Percentiles rank a stretch among this genome's conserved stretches.
phyloP scores from a whole-genome alignment of 2,113 vertebrate genomes.

The Vidua macroura region DNA sequence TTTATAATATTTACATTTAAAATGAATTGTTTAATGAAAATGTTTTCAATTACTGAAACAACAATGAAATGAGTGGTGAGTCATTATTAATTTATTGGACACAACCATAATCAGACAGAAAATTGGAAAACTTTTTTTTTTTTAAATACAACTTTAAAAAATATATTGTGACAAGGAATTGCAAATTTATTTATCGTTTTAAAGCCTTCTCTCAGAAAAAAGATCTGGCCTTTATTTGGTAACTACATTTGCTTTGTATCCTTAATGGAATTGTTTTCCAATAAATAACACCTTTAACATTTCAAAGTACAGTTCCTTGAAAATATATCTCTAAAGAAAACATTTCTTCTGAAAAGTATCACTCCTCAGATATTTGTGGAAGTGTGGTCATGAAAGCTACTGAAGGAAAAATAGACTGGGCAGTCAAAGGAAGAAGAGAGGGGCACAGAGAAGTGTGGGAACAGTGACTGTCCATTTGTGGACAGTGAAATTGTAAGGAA shows the following conservation, averaged over 20 bases:
- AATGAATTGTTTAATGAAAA: neutral
- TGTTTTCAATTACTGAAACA: neutral
- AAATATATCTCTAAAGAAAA: neutral
- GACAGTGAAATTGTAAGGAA: neutral
- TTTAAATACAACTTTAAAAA: neutral
- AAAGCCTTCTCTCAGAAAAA: neutral
- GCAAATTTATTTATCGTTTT: neutral
- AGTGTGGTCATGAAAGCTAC: neutral
- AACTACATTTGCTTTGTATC: neutral
- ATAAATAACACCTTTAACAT: neutral
- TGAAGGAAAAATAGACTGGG: neutral
- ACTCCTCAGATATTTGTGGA: neutral
- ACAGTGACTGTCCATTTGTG: neutral
- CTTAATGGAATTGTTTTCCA: neutral
- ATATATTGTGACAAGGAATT: neutral
- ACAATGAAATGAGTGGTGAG: neutral
- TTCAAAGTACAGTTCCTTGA: neutral
- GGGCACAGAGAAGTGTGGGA: accelerated
- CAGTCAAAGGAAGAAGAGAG: neutral
- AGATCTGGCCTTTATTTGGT: neutral
- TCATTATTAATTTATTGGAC: neutral
- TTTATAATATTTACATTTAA: slow-evolving; percentile 30
- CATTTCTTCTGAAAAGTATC: neutral
- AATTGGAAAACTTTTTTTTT: neutral
- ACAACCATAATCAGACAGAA: neutral